Evolutionary conservation across 2,113 vertebrate species (phyloP), one percentile per base, ranked within the genome.

Genomic region (Euleptes europaea): DNA sequence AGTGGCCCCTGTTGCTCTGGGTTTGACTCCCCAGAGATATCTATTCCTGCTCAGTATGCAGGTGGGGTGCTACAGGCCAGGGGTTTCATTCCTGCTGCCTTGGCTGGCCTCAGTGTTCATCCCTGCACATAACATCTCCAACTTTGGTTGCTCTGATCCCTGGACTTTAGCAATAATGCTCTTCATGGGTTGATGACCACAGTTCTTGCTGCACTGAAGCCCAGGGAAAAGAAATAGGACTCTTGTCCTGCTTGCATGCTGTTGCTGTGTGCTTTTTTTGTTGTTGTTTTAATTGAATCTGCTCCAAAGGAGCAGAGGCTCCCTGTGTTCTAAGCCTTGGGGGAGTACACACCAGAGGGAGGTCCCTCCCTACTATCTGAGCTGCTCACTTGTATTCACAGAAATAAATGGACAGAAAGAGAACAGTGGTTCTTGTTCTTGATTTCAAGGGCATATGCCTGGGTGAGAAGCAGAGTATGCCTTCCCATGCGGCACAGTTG

Each of bases 381-480:
- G 90, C 90, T 93, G 91, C 89, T 94, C 91, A 92, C 92, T 91
- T 94, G 92, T 93, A 78, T 78, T 72, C 69, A 71, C 73, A 87
- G 80, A 92, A 94, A 95, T 94, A 95, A 95, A 95, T 86, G 87
- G 84, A 91, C 91, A 93, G 93, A 95, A 95, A 93, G 91, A 93
- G 90, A 94, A 63, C 47, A 84, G 71, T 73, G 87, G 5, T 88
- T 93, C 73, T 86, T 90, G 73, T n/a, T 89, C 75, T 91, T 91
- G 26, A 84, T 91, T 94, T 88, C 67, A 47, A 84, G 82, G 3
- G 15, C 35, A 78, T 49, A 40, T 28, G 49, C 35, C 38, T 78
- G 35, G 31, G 17, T 60, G 63, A 54, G 47, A 78, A 71, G 57
- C 28, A 60, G 65, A 57, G 26, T 10, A 51, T 71, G 70, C 49